These are phyloP conservation scores for Trichopoda pennipes DNA, from an alignment of 2,888 invertebrate species.

Conservation along the genomic window DNA sequence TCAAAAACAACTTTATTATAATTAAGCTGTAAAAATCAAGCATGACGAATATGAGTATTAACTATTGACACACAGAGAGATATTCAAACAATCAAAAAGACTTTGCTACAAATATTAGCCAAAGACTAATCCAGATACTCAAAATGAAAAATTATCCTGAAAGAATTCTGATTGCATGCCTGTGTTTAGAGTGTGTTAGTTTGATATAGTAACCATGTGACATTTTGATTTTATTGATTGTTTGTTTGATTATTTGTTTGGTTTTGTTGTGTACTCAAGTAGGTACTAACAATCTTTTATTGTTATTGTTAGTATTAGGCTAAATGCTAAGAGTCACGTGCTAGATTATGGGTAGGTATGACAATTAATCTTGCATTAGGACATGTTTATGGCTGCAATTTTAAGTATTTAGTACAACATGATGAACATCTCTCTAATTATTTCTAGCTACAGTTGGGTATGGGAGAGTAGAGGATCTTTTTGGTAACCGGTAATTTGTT, in stretches of 20 bases:
- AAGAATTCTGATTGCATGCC: not conserved
- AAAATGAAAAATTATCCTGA: constrained; percentile 61
- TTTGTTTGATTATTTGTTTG: constrained; percentile 47
- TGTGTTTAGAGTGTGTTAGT: constrained; percentile 16
- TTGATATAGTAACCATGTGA: constrained; percentile 65
- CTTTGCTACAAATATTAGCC: constrained; percentile 25
- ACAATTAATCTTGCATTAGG: constrained; percentile 70
- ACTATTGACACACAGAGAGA: constrained; percentile 12
- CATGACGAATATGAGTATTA: constrained; percentile 45
- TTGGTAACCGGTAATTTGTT: constrained; percentile 66
- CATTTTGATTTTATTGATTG: constrained; percentile 65
- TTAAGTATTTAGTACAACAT: constrained; percentile 33
- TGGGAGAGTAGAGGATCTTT: constrained; percentile 39
- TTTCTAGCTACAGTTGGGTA: not conserved
- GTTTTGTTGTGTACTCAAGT: constrained; percentile 5
- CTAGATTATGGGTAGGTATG: constrained; percentile 64
- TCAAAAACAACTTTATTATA: constrained; percentile 55
- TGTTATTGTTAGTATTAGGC: constrained; percentile 56
- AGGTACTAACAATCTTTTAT: constrained; percentile 44
- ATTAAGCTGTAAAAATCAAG: constrained; percentile 59
- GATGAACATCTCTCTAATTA: constrained; percentile 9
- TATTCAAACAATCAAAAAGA: not conserved
- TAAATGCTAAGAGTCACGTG: constrained; percentile 66
- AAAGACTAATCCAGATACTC: constrained; percentile 43
- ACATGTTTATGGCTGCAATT: constrained; percentile 31